Base-by-base conservation (phyloP, 64 coral and sea anemone species). In the Hydrozoanthus tunicans region DNA sequence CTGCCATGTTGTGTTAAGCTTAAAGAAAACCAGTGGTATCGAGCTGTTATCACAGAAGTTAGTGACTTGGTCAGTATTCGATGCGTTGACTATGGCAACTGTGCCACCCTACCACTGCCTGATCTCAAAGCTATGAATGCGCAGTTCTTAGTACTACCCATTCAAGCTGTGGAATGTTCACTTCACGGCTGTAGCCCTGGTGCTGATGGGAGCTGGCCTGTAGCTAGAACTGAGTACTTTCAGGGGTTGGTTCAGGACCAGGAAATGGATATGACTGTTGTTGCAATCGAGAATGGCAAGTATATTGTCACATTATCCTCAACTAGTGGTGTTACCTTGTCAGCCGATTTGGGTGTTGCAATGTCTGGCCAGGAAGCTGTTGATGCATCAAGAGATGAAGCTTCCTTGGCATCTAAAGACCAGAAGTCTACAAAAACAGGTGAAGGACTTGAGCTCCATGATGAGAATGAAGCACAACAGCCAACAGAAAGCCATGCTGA, bases 41-140 rank as follows among this genome's bases (percentile, higher is more conserved):
- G 97, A 92, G 92, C 97, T 53, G 56, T 93, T 11, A 51, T 98
- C 26, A 95, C 77, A 9, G 90, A 78, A 43, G 63, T 99, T 57
- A 57, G 91, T 66, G 52, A 70, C 0, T 53, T 54, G 6, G 65
- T 95, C 55, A 59, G 91, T 67, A 90, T 97, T 27, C 62, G 64
- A 3, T 99, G 94, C 77, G 89, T 99, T 81, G 97, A 99, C 53
- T 95, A 94, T 90, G 97, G 97, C 17, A 99, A 99, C 67, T 66
- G 79, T 82, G 97, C 95, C 62, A 84, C 69, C 7, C 77, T 91
- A 17, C 59, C 60, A 10, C 80, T 94, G 15, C 72, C 71, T 85
- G 68, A 76, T 4, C 67, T 96, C 12, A 95, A 93, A 59, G 58
- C 75, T 7, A 80, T 99, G 11, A 67, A 68, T 5, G 67, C 84